Evolutionary conservation across 1,140 invertebrate species (phyloP), one percentile per base, ranked within the genome.

Genomic region (Drosophila lini): DNA sequence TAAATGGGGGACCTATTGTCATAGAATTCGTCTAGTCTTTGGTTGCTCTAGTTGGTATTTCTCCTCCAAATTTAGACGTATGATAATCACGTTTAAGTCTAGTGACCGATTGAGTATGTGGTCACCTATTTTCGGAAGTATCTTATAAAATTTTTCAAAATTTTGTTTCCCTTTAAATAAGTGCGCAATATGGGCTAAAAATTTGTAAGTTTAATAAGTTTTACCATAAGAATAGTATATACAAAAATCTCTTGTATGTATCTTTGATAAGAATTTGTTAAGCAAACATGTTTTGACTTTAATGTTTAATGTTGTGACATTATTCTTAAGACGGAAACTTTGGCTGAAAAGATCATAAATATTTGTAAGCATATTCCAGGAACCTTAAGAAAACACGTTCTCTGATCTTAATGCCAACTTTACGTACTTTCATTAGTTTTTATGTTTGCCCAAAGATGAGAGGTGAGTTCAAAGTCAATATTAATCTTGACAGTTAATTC

Each of bases 391-490:
- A 22, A 31, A 8, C 34, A 68, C 36, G 64, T 64, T 31, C 19
- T 50, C 19, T 50, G 3, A 13, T 61, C 28, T 36, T 28, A 61
- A 56, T 11, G 53, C 34, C 32, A 34, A 36, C 40, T 47, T 47
- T 40, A 45, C 22, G 31, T 16, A 31, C n/a, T 68, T 67, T 22
- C 25, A 50, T 48, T 10, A 50, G 28, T 64, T 28, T 19, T 64
- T 65, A 16, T 68, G 44, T 41, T 64, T 65, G 13, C 8, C 42
- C 2, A 31, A 19, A 45, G 42, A 38, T 19, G 40, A 63, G n/a
- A 38, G 63, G 32, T 67, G 34, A 68, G 65, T 52, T 52, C 31
- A 69, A 69, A 65, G 65, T 65, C 65, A 69, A 69, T 69, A 65
- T 53, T 65, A 65, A 42, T 52, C 65, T 52, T 52, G 19, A 28